Evolutionary conservation across 2,797 vertebrate genomes (phyloP).

Genomic region (Argya squamiceps): DNA sequence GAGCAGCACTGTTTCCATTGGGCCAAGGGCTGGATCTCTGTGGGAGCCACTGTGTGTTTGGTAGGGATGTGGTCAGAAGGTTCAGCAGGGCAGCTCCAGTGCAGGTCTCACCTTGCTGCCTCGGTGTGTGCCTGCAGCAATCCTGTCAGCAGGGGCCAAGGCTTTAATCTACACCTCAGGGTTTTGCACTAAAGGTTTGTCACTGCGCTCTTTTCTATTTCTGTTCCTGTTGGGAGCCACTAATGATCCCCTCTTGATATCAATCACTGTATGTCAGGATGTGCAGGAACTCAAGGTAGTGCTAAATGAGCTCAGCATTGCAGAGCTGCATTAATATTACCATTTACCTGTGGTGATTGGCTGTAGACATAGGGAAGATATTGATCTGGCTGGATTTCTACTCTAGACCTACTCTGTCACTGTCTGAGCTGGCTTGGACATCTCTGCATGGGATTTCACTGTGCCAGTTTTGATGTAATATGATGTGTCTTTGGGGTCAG

Average conservation of each 20-base stretch:
- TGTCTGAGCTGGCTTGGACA: background rate
- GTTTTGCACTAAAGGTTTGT: background rate
- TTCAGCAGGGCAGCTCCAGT: background rate
- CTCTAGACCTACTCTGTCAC: background rate
- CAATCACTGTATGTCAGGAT: background rate
- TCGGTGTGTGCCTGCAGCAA: rapidly evolving
- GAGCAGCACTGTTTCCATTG: background rate
- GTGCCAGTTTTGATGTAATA: background rate
- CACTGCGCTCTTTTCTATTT: background rate
- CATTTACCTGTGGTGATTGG: background rate
- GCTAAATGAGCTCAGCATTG: background rate
- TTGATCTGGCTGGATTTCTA: background rate
- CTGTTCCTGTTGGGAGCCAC: background rate
- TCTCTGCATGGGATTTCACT: background rate
- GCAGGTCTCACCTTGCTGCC: background rate
- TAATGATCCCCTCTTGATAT: background rate
- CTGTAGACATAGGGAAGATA: background rate
- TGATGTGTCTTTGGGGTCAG: background rate
- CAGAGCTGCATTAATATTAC: background rate
- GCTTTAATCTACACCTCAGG: background rate
- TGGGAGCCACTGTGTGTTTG: background rate
- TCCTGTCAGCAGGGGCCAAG: background rate
- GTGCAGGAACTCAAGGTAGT: background rate
- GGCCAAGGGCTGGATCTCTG: background rate
- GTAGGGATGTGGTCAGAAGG: background rate